Conservation (phyloP, 2,797 vertebrate species). For the Gephyroberyx darwinii region DNA sequence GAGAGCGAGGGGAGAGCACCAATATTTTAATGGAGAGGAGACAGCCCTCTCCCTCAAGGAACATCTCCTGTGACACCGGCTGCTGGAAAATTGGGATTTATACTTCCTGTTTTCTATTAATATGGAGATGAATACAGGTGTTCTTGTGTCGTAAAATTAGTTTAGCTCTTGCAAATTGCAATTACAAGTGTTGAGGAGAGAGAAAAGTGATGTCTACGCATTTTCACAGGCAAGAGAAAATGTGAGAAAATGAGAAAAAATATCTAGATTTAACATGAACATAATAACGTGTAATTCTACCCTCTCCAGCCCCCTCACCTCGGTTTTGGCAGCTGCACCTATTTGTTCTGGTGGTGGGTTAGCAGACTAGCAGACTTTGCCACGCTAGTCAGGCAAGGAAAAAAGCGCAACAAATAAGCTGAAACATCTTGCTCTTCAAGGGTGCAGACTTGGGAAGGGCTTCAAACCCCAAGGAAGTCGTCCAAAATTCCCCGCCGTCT, state of each 20-base stretch:
- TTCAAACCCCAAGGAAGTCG: constrained; percentile 75
- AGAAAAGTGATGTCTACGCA: constrained; percentile 58
- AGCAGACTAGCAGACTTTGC: constrained; percentile 62
- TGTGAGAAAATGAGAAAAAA: constrained; percentile 71
- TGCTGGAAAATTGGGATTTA: constrained; percentile 86
- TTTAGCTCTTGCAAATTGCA: constrained; percentile 86
- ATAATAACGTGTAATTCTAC: constrained; percentile 72
- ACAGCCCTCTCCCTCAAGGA: constrained; percentile 86
- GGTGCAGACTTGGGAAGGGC: constrained; percentile 75
- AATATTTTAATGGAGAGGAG: constrained; percentile 82
- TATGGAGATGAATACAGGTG: constrained; percentile 88
- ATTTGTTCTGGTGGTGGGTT: constrained; percentile 73
- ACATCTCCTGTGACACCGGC: constrained; percentile 83
- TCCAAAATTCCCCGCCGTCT: constrained; percentile 69
- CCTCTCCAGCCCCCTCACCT: constrained; percentile 63
- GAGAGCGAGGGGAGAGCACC: constrained; percentile 70
- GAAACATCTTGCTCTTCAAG: constrained; percentile 73
- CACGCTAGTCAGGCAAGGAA: constrained; percentile 61
- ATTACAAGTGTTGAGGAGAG: constrained; percentile 75
- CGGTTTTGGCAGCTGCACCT: constrained; percentile 67
- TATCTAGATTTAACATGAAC: constrained; percentile 76
- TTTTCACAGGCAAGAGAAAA: constrained; percentile 68
- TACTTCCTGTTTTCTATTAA: constrained; percentile 87
- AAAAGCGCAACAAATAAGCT: constrained; percentile 73
- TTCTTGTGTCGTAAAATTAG: constrained; percentile 84